Base-by-base conservation (phyloP, 2,113 vertebrate species). In the Puma concolor region DNA sequence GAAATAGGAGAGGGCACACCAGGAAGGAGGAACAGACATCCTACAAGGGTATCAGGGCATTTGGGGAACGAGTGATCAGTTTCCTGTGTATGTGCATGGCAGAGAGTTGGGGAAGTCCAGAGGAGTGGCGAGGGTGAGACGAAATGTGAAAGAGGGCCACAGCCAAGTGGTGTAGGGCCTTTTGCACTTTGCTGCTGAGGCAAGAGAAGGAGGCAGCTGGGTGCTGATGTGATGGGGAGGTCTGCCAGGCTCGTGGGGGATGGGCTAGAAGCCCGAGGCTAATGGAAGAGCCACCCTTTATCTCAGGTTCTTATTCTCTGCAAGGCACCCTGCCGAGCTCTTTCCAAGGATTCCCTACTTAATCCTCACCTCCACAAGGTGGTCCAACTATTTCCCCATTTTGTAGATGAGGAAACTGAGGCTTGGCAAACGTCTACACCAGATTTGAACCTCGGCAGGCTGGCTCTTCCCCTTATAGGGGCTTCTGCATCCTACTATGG, bases 141-240 rank as follows among this genome's bases (percentile, higher is more conserved):
- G 36, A 38, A 48, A 14, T 7, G 1, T 16, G 23, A 67, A 17
- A 4, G 2, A 41, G 3, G 64, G 23, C 27, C 1, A 1, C 4
- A 5, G 13, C 31, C 38, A 16, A 19, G 31, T 0, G 15, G 7
- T 0, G 0, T 1, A 36, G 63, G 15, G 38, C 25, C 44, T 27
- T 12, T 19, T 0, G 3, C 2, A 7, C 31, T 8, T 0, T 1
- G 17, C 27, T 19, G 7, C 31, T 25, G 21, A n/a, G 29, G 14
- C 19, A 19, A 57, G 82, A 76, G n/a, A 29, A 71, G 25, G 23
- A 38, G 84, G 36, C 69, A 17, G 2, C 14, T 52, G 60, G 54
- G 29, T 19, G 5, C 5, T 33, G 44, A n/a, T 15, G 29, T 54
- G 63, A 44, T 7, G 2, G 12, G 19, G 72, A 52, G 54, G 8